These are phyloP conservation scores for Sipha maydis DNA, from an alignment of 2,888 invertebrate genomes.

Conservation along the genomic window DNA sequence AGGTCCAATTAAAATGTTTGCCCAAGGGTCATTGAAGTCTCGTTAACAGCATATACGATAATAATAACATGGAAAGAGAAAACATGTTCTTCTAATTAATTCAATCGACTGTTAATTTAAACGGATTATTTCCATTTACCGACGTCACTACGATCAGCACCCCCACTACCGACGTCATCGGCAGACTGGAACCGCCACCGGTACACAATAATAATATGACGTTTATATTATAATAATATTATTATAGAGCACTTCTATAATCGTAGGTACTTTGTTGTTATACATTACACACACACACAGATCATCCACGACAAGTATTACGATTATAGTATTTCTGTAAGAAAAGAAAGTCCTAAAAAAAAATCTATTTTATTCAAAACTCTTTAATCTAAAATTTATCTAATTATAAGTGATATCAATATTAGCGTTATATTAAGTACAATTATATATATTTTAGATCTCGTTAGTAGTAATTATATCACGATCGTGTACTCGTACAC, in stretches of 20 bases:
- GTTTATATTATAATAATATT: slow-evolving; percentile 19
- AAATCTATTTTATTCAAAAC: too few species aligned
- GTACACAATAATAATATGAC: not conserved
- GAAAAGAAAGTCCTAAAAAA: too few species aligned
- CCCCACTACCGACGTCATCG: not conserved
- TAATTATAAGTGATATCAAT: too few species aligned
- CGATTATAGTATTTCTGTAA: too few species aligned
- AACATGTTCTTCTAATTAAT: slow-evolving; percentile 44
- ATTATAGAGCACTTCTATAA: not conserved
- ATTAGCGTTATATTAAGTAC: not conserved
- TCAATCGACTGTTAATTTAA: slow-evolving; percentile 37
- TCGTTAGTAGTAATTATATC: not conserved
- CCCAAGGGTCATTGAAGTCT: not conserved
- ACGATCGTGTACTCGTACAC: not conserved
- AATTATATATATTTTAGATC: not conserved
- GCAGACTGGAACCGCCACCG: not conserved
- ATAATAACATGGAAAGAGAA: slow-evolving; percentile 26
- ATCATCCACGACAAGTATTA: too few species aligned
- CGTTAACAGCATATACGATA: not conserved
- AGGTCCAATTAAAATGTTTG: not conserved
- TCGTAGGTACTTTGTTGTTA: not conserved
- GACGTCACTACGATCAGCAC: not conserved
- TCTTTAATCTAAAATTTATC: too few species aligned
- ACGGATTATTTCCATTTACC: slow-evolving; percentile 36
- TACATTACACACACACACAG: too few species aligned